Conservation (phyloP, 2,797 vertebrate genomes). For the Decapterus maruadsi region DNA sequence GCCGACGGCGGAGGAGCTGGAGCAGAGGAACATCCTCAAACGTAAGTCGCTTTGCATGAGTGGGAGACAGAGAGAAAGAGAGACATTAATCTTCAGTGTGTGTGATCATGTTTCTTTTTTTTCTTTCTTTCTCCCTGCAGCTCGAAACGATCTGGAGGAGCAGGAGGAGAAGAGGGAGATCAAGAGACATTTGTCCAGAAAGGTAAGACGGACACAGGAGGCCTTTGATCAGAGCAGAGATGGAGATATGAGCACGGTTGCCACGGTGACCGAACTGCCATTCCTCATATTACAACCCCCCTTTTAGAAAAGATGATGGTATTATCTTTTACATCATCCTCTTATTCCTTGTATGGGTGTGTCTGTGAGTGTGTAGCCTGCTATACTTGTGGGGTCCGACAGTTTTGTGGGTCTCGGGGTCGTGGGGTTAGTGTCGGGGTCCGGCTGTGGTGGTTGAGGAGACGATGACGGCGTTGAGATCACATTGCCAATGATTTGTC, state of each 20-base stretch:
- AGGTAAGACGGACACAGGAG: constrained; percentile 84
- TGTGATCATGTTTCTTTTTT: not conserved
- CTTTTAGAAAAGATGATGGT: constrained; percentile 30
- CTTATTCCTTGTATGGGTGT: constrained; percentile 1
- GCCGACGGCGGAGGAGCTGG: constrained; percentile 96
- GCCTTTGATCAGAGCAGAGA: constrained; percentile 20
- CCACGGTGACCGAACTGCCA: constrained; percentile 29
- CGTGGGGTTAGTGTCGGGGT: too few species aligned
- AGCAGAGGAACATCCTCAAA: constrained; percentile 98
- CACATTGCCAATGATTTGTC: too few species aligned
- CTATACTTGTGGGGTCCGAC: too few species aligned
- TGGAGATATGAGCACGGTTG: constrained; percentile 34
- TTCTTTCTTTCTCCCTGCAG: constrained; percentile 78
- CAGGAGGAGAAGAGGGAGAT: constrained; percentile 98
- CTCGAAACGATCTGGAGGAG: constrained; percentile 96
- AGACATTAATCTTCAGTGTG: not conserved
- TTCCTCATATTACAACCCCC: constrained; percentile 16
- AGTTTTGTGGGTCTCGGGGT: too few species aligned
- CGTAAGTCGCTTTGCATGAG: constrained; percentile 85
- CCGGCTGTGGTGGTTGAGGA: too few species aligned
- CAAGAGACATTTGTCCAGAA: constrained; percentile 94
- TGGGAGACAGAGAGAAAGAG: not conserved
- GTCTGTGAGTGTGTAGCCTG: not conserved
- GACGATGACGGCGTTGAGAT: too few species aligned
- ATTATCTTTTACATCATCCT: constrained; percentile 24